Base-by-base conservation (phyloP, 2,797 vertebrate species). In the Atherinosoma microstoma region DNA sequence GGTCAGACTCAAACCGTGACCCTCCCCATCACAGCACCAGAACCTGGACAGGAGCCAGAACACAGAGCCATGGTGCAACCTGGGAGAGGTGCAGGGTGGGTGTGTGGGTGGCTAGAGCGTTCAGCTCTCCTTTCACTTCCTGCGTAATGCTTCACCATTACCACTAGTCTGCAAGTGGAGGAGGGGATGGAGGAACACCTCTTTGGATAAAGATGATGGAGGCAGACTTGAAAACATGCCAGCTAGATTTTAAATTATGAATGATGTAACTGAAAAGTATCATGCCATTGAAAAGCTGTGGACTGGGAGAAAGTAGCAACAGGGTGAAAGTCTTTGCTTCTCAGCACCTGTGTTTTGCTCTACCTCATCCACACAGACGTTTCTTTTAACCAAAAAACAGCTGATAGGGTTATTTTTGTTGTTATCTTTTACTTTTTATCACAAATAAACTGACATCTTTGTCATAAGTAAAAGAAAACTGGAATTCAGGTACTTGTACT, bases 1-100 rank as follows among this genome's bases (percentile, higher is more conserved):
- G 96, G 97, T 98, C 97, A 96, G 82, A 94, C 91, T 88, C 80
- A 91, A 89, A 92, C 75, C 78, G 72, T 93, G 94, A 93, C 93
- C 91, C 88, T 94, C 94, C 92, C 94, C 89, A 92, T 94, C 89
- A 95, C 94, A 92, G 90, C 73, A 84, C 88, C 94, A 94, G 93
- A 96, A 94, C 93, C 89, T 96, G 96, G 95, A 94, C 95, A 82
- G 76, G 85, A 94, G 94, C 93, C 95, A 95, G 90, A 86, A 89
- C 91, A 82, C 90, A 82, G 93, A 90, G 94, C 85, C 88, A 85
- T 70, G n/a, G 66, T 73, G 87, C 82, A 80, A 70, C 82, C 79
- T 83, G 80, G 85, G 86, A 85, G 76, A 79, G 69, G 75, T 57
- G 74, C 49, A 79, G 64, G 75, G 73, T 32, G 30, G 30, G 30